phyloP scores from a whole-genome alignment of 2,888 invertebrate species.

The Leptarthrus brevirostris region DNA sequence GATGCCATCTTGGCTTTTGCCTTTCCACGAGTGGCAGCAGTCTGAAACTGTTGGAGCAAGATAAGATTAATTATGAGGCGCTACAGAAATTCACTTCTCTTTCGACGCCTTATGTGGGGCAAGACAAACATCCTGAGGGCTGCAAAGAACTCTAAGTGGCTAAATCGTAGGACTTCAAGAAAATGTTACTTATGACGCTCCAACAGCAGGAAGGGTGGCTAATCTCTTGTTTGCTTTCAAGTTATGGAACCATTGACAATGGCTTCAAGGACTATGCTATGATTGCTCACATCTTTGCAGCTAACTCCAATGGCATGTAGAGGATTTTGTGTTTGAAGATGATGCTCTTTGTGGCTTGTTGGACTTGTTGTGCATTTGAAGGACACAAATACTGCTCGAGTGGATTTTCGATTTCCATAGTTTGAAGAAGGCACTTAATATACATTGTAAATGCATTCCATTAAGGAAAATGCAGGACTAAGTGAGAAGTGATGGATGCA shows the following conservation, averaged over 20 bases:
- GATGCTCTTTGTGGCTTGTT: constrained; percentile 1
- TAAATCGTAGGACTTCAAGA: neutral
- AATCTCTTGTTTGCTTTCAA: constrained; percentile 29
- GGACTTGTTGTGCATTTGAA: constrained; percentile 23
- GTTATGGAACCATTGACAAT: constrained; percentile 23
- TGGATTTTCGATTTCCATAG: neutral
- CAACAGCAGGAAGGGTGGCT: neutral
- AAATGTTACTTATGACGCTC: constrained; percentile 8
- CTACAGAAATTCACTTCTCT: constrained; percentile 28
- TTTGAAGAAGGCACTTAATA: too few relatives aligned
- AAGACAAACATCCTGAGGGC: neutral
- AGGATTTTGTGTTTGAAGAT: neutral
- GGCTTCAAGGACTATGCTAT: constrained; percentile 8
- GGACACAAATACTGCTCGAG: constrained; percentile 9
- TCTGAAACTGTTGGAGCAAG: constrained; percentile 14
- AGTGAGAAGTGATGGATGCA: too few relatives aligned
- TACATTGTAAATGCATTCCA: too few relatives aligned
- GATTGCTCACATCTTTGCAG: constrained; percentile 14
- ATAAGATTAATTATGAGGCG: constrained; percentile 43
- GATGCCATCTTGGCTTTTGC: neutral
- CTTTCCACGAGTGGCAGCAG: neutral
- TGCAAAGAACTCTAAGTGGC: constrained; percentile 10
- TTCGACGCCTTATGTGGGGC: neutral
- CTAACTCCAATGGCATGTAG: neutral
- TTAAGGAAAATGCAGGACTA: too few relatives aligned